Evolutionary conservation across 1,140 invertebrate species (phyloP), one percentile per base, ranked within the genome.

Genomic region (Drosophila guanche): DNA sequence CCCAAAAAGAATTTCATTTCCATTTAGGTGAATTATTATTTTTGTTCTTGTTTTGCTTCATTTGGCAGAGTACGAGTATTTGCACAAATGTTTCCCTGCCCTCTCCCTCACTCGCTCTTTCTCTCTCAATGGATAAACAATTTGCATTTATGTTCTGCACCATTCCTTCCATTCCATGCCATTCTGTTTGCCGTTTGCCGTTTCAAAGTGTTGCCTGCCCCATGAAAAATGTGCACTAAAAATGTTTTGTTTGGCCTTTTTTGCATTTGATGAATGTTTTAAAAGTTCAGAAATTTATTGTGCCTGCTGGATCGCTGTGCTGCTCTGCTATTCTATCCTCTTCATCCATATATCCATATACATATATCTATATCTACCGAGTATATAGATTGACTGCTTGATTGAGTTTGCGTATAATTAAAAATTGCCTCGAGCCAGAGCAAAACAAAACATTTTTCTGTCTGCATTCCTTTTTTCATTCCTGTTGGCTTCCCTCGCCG

Each of bases 181-280:
- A 59, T 79, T 67, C 57, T 57, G 57, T 73, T 63, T 86, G 83
- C 78, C 60, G 57, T 73, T 63, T 86, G 83, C 78, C 83, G 83
- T 81, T 88, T 86, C 83, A 86, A 86, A 81, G 81, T 86, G 62
- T 57, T 80, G 65, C 50, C 33, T 65, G 59, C 75, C 70, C 74
- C 42, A 20, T 45, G 27, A 66, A 75, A 84, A 59, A 85, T 74
- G 77, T 85, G 81, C 81, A 85, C 65, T 81, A 81, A 86, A 86
- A 86, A 86, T 86, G 81, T 86, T 86, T 86, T 86, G 81, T 86
- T 86, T 86, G 73, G 65, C 70, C 74, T 67, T 45, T 70, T 76
- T 67, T 71, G 33, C 51, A 56, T 68, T 61, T 76, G 37, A 60
- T 45, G 52, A 77, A 59, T 68, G 65, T 68, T 68, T 54, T 33